phyloP scores from a whole-genome alignment of 2,797 vertebrate species.

The Chaetodon trifasciatus region DNA sequence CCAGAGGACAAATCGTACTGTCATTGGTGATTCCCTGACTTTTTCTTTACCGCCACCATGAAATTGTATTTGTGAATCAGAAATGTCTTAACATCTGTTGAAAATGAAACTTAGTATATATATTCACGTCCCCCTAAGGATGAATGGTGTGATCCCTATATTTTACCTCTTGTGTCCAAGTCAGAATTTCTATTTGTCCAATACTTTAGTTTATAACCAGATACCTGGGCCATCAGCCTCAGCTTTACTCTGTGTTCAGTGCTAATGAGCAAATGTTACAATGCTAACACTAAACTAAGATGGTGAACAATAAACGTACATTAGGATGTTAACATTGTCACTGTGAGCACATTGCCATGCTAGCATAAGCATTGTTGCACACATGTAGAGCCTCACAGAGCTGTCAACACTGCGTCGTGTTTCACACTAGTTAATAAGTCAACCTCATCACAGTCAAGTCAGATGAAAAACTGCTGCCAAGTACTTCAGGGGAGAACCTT shows the following conservation, averaged over 20 bases:
- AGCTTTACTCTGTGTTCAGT: background rate
- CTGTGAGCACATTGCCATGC: no score
- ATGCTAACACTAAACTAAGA: background rate
- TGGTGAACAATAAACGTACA: background rate
- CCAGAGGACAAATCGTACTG: background rate
- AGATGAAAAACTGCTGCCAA: conserved; percentile 25
- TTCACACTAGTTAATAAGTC: conserved; percentile 1
- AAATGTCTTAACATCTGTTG: background rate
- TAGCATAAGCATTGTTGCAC: background rate
- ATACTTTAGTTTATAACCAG: background rate
- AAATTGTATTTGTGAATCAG: background rate
- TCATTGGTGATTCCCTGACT: background rate
- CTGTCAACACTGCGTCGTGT: background rate
- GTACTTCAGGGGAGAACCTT: conserved; percentile 18
- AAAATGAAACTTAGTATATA: background rate
- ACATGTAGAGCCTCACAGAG: background rate
- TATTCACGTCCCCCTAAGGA: background rate
- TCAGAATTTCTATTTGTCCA: no score
- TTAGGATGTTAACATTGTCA: background rate
- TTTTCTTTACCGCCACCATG: background rate
- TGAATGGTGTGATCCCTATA: background rate
- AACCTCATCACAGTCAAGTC: background rate
- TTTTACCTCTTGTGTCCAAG: no score
- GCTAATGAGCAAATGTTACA: background rate
- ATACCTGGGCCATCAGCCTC: background rate